Base-by-base conservation (phyloP, 2,888 invertebrate genomes). In the Drosophila cognata region DNA sequence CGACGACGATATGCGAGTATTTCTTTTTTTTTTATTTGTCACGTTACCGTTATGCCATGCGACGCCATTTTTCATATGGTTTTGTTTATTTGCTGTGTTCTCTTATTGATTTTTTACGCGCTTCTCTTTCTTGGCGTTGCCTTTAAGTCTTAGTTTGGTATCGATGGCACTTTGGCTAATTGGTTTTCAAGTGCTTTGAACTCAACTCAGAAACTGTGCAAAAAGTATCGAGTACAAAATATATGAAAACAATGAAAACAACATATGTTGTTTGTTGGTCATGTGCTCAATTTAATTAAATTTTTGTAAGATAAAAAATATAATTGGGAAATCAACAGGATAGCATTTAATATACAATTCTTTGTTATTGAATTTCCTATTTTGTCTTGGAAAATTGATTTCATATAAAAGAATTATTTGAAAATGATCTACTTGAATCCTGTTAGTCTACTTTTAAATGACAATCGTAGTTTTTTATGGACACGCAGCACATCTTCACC, bases 1-100 rank as follows among this genome's bases (percentile, higher is more conserved):
- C 25, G 11, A n/a, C 55, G 18, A 28, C n/a, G 13, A 25, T 65
- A 46, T 52, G 31, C 35, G 25, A 33, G 52, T 36, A n/a, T 66
- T 59, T 60, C 28, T 48, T 38, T 13, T 41, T 41, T 55, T 50
- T 56, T 35, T 57, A 43, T 43, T 31, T 43, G 29, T 31, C 38
- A 43, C 16, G 31, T 67, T 63, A 64, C 58, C 75, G 68, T 75
- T 74, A 79, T 77, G 70, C 64, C 66, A 71, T 77, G 64, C 69
- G 65, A 64, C 79, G 79, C 79, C 82, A 82, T 82, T 52, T 64
- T 60, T 80, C 38, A 82, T 79, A 79, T 74, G 71, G 58, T 56
- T 62, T 66, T 36, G 46, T 62, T 60, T 62, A 53, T 60, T 51
- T 56, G 33, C 36, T 21, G 36, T 41, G 16, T 55, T 28, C 55